A percentile compares a stretch with the other conserved stretches of the same genome.
Evolutionary conservation across 2,888 invertebrate species (phyloP).

Genomic region (Tribolium freemani): DNA sequence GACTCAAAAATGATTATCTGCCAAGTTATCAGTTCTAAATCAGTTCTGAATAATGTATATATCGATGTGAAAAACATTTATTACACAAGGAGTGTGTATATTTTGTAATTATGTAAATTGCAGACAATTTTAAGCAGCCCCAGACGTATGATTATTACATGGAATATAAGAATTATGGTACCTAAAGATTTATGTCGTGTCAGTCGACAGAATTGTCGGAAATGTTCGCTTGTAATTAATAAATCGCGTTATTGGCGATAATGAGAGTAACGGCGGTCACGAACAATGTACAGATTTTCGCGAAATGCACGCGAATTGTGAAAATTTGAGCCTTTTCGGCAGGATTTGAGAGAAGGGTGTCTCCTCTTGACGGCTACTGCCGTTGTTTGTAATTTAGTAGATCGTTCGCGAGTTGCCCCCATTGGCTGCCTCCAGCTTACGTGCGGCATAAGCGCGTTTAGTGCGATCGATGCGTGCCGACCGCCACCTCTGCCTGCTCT

Average conservation of each 20-base stretch:
- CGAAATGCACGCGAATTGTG: neutral
- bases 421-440: slow-evolving; percentile 49
- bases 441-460: slow-evolving; percentile 46
- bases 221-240: slow-evolving; percentile 2
- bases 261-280: neutral
- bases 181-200: slow-evolving; percentile 1
- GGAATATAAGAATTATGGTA: slow-evolving; percentile 5
- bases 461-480: slow-evolving; percentile 46
- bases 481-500: slow-evolving; percentile 36
- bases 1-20: slow-evolving; percentile 25
- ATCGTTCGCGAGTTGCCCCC: slow-evolving; percentile 42
- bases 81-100: slow-evolving; percentile 39
- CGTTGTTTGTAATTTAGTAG: slow-evolving; percentile 42
- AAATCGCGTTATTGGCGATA: neutral
- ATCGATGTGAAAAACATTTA: slow-evolving; percentile 44
- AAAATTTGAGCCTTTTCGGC: neutral
- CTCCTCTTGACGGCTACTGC: slow-evolving; percentile 11
- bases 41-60: slow-evolving; percentile 36
- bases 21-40: slow-evolving; percentile 30
- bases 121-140: slow-evolving; percentile 35
- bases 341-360: neutral
- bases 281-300: neutral
- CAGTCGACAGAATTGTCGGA: neutral
- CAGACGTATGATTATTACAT: slow-evolving; percentile 8
- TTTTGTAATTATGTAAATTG: slow-evolving; percentile 47